Conservation (phyloP, 37 sponge, comb jelly and placozoan genomes). For the Diacarnus erythraeanus region DNA sequence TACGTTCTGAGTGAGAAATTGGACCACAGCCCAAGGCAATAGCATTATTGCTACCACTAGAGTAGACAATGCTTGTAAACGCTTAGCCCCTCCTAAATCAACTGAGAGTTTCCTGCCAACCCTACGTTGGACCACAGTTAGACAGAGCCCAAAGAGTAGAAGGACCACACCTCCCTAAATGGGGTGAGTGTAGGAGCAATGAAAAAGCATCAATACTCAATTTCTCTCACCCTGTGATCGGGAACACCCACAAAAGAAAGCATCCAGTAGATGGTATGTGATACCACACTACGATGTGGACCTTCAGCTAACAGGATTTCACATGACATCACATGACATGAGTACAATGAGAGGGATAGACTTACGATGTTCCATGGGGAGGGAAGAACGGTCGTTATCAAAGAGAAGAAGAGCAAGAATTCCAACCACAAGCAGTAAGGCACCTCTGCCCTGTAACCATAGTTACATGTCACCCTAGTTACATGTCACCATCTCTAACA, state of each 20-base stretch:
- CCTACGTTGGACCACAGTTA: slow-evolving; percentile 56
- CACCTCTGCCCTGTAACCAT: slow-evolving; percentile 69
- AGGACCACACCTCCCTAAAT: slow-evolving; percentile 77
- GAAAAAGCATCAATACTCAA: background rate
- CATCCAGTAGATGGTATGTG: slow-evolving; percentile 63
- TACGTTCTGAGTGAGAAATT: slow-evolving; percentile 34
- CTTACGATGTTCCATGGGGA: slow-evolving; percentile 78
- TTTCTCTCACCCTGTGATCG: slow-evolving; percentile 86
- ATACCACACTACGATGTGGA: slow-evolving; percentile 60
- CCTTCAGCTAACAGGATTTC: slow-evolving; percentile 62
- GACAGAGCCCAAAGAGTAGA: slow-evolving; percentile 64
- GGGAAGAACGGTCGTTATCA: slow-evolving; percentile 84
- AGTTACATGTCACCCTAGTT: too few species aligned
- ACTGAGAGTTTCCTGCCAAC: slow-evolving; percentile 75
- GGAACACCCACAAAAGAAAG: slow-evolving; percentile 87
- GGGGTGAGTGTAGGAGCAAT: background rate
- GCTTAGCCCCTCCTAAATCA: slow-evolving; percentile 82
- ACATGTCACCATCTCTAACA: too few species aligned
- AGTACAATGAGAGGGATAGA: background rate
- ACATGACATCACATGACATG: too few species aligned
- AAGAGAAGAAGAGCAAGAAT: slow-evolving; percentile 76
- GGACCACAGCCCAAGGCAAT: slow-evolving; percentile 73
- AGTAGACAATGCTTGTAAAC: slow-evolving; percentile 74
- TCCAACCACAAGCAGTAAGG: slow-evolving; percentile 68
- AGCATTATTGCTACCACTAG: slow-evolving; percentile 44